These are phyloP conservation scores for Jaculus jaculus DNA, from an alignment of 2,113 vertebrate genomes.

Conservation along the genomic window DNA sequence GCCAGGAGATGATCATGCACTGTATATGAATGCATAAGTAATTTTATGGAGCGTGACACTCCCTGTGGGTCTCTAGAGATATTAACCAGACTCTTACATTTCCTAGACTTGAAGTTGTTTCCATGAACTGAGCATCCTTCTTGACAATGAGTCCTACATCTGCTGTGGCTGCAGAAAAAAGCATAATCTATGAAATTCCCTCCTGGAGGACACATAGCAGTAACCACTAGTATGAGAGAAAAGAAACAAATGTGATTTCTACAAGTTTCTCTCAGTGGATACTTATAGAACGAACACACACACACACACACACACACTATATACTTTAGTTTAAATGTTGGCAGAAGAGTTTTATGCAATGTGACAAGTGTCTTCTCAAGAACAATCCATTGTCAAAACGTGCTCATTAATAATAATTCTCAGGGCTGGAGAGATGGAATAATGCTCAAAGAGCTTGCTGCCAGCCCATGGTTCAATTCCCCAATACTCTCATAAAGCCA, in stretches of 20 bases:
- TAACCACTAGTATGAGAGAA: neutral
- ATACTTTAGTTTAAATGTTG: neutral
- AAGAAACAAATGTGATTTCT: neutral
- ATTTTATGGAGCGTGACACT: conserved; percentile 67
- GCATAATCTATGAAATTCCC: neutral
- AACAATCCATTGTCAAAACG: neutral
- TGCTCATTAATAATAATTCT: neutral
- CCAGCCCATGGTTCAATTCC: no score
- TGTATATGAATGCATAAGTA: conserved; percentile 56
- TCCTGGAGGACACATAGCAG: conserved; percentile 14
- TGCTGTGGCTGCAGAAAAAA: conserved; percentile 44
- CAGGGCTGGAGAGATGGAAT: no score
- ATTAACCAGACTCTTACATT: conserved; percentile 61
- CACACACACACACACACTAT: neutral
- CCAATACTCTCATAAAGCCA: no score
- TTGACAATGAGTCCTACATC: conserved; percentile 35
- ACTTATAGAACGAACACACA: neutral
- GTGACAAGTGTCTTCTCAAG: neutral
- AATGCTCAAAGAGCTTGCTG: no score
- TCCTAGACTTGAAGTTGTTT: conserved; percentile 69
- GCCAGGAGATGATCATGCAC: conserved; percentile 44
- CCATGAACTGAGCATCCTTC: conserved; percentile 53
- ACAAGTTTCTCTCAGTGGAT: neutral
- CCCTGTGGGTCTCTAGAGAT: conserved; percentile 46
- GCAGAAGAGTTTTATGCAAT: neutral